phyloP scores from a whole-genome alignment of 2,113 vertebrate species.

The Muntiacus reevesi region DNA sequence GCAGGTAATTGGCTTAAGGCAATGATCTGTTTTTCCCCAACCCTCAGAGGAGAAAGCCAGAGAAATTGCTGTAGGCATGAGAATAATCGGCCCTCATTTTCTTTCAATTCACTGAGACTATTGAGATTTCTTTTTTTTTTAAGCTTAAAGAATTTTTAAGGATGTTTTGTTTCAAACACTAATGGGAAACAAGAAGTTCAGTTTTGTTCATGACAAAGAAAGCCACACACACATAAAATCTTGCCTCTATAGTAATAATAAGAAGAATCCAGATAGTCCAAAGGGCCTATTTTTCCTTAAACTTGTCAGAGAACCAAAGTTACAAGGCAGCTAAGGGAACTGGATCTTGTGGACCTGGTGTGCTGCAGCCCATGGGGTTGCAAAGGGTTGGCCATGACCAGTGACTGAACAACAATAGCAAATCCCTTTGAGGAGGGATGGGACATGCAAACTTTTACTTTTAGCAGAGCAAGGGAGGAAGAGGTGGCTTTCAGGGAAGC shows the following conservation, averaged over 20 bases:
- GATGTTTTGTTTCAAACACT: not conserved
- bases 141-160: not conserved
- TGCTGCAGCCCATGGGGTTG: not conserved
- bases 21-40: not conserved
- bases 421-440: not conserved
- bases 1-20: not conserved
- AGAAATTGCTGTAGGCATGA: not conserved
- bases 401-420: not conserved
- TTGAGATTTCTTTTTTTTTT: not conserved
- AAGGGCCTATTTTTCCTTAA: not conserved
- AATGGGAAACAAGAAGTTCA: not conserved
- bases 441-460: not conserved
- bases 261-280: not conserved
- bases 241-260: not conserved
- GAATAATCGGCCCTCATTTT: not conserved
- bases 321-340: not conserved
- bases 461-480: not conserved
- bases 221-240: not conserved
- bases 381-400: not conserved
- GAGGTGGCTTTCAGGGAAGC: not conserved
- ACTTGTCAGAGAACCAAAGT: not conserved
- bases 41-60: not conserved
- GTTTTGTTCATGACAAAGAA: not conserved
- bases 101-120: not conserved
- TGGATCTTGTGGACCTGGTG: not conserved